phyloP scores from a whole-genome alignment of 2,888 invertebrate species.

The Elgonia sp. region DNA sequence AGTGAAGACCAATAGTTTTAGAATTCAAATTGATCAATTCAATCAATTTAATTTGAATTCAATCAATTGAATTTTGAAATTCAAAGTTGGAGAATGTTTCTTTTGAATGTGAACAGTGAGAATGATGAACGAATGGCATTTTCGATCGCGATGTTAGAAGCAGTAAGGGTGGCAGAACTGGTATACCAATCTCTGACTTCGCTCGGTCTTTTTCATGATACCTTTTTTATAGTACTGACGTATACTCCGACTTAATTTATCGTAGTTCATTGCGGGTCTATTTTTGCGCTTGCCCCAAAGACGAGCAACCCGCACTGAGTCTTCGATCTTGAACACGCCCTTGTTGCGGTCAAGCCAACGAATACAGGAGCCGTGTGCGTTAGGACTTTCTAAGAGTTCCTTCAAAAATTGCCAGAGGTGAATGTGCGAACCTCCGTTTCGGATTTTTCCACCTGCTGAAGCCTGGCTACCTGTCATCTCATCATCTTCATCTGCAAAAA shows the following conservation, averaged over 20 bases:
- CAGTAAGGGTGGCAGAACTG: conserved; percentile 99
- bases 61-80: neutral
- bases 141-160: conserved; percentile 88
- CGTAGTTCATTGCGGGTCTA: conserved; percentile 99
- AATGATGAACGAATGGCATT: conserved; percentile 1
- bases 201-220: conserved; percentile 99
- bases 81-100: neutral
- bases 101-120: neutral
- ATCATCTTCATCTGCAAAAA: conserved; percentile 88
- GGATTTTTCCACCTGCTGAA: conserved; percentile 80
- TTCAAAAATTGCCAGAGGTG: conserved; percentile 99
- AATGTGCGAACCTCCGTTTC: conserved; percentile 93
- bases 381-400: conserved; percentile 96
- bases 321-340: conserved; percentile 99
- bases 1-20: too few species aligned
- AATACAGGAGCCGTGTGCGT: conserved; percentile 96
- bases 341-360: conserved; percentile 98
- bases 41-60: too few species aligned
- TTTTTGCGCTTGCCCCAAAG: conserved; percentile 99
- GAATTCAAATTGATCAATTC: too few species aligned
- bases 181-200: conserved; percentile 98
- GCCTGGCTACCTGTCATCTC: conserved; percentile 83
- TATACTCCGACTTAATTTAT: conserved; percentile 98
- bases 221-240: conserved; percentile 99
- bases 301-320: conserved; percentile 98